Evolutionary conservation across 2,888 invertebrate genomes (phyloP), one percentile per base, ranked within the genome.

Genomic region (Coelinius sp.): DNA sequence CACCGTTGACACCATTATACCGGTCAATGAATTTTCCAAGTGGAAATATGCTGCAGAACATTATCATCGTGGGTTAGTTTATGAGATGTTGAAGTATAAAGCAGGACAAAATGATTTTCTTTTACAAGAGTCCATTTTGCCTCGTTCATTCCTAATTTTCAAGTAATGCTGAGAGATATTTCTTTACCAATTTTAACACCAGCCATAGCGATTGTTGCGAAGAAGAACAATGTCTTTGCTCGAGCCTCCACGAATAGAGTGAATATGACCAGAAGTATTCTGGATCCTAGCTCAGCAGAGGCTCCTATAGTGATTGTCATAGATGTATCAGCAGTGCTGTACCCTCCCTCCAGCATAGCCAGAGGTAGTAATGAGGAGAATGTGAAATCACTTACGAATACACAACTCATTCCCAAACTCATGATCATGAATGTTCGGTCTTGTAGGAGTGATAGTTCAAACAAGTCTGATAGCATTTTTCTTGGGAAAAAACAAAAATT

Each of bases 291-390:
- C 87, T 94, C 94, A 0, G 93, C 91, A 12, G 91, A 88, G 0
- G 94, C 94, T 0, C 92, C 92, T 1, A 93, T 90, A 76, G 93
- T 93, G 65, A 94, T 91, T 70, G 93, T 91, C 1, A 90, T 88
- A 0, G 94, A 93, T 0, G 92, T 91, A 79, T 93, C 90, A 74
- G 89, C 88, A 83, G 90, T 88, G 6, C 88, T 86, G 81, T 91
- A 92, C 73, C 91, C 91, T 68, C 89, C 88, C 1, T 91, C 90
- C 69, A 89, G 89, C 71, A 93, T 88, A 74, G 93, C 88, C 78
- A 94, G 81, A 0, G 94, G 94, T 74, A 94, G 90, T 65, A 94
- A 82, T 0, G 92, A 92, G 77, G 92, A 90, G 83, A 94, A 94
- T 0, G 92, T 92, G 49, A 92, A 89, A 83, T 94, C 94, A 4